Conservation (phyloP, 2,113 vertebrate genomes). For the Pelvicachromis taeniatus region DNA sequence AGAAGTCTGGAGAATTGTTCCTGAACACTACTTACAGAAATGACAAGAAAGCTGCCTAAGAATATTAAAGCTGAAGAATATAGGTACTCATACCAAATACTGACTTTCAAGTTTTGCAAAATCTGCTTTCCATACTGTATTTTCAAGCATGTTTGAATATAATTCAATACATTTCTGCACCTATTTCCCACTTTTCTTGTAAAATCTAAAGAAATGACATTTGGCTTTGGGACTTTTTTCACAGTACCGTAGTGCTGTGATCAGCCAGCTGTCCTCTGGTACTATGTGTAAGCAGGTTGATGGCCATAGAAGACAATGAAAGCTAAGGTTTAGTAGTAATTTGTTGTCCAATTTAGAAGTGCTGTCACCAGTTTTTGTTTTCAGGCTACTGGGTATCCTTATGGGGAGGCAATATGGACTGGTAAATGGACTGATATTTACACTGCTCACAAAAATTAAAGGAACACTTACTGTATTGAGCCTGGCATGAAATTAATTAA, state of each 20-base stretch:
- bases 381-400: not conserved
- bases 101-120: not conserved
- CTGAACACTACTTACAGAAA: not conserved
- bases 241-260: not conserved
- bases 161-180: not conserved
- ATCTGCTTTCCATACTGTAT: not conserved
- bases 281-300: accelerated
- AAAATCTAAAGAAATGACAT: no score
- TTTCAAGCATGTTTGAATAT: accelerated
- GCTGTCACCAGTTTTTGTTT: not conserved
- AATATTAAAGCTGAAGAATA: not conserved
- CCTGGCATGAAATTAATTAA: no score
- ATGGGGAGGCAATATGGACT: no score
- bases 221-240: not conserved
- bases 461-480: no score
- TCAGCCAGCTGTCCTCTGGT: not conserved
- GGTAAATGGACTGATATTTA: no score
- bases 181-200: not conserved
- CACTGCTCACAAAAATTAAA: no score
- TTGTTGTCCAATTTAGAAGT: not conserved
- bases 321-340: not conserved
- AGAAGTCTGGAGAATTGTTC: not conserved
- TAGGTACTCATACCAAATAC: not conserved
- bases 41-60: not conserved
- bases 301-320: not conserved